Evolutionary conservation across 2,113 vertebrate species (phyloP).

Genomic region (Mohoua ochrocephala): DNA sequence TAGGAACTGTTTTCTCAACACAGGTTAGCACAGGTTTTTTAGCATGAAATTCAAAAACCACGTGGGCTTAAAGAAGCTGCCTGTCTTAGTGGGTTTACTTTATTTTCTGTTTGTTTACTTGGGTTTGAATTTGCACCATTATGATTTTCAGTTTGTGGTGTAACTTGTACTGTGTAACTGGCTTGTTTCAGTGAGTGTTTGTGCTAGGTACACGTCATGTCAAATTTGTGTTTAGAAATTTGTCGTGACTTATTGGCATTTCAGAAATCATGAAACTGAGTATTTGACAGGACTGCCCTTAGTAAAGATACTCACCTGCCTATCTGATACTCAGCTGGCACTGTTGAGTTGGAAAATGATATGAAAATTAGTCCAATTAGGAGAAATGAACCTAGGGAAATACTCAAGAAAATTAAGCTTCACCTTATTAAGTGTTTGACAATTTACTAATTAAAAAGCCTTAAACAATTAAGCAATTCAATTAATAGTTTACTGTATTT

Average conservation of each 20-base stretch:
- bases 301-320: background rate
- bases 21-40: background rate
- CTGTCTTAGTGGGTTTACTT: background rate
- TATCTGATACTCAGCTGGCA: background rate
- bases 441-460: background rate
- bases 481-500: background rate
- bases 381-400: background rate
- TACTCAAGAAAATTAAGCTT: background rate
- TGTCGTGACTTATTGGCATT: background rate
- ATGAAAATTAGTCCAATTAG: background rate
- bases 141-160: background rate
- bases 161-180: no score
- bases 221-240: background rate
- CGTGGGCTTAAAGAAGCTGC: no score
- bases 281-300: background rate
- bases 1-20: background rate
- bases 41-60: background rate
- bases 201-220: background rate
- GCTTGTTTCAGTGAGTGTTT: background rate
- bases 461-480: background rate
- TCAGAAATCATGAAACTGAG: background rate
- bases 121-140: background rate
- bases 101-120: background rate
- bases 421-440: background rate
- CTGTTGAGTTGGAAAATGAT: background rate